These are phyloP conservation scores for Orycteropus afer DNA, from an alignment of 2,113 vertebrate species.

Conservation along the genomic window DNA sequence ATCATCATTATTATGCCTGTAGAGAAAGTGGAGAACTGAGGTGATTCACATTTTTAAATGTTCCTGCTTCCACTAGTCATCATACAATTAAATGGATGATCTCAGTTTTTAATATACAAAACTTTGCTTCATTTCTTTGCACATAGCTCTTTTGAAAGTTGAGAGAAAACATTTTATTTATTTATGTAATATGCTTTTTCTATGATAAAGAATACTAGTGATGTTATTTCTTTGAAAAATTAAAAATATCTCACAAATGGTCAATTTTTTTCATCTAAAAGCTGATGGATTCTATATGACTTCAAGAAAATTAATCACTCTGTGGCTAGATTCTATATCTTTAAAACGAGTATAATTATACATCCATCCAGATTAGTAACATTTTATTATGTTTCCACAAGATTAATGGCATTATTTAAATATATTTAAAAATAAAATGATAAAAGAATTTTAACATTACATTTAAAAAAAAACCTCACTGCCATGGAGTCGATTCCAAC, in stretches of 20 bases:
- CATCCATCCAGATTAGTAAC: background rate
- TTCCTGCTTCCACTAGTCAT: background rate
- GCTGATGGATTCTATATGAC: background rate
- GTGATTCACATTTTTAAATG: conserved; percentile 46
- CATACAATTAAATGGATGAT: background rate
- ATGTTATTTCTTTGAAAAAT: conserved; percentile 27
- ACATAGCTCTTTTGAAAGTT: background rate
- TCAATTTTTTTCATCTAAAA: background rate
- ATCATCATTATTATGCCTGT: background rate
- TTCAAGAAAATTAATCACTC: conserved; percentile 8
- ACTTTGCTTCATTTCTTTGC: background rate
- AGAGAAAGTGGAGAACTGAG: conserved; percentile 38
- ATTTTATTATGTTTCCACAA: background rate
- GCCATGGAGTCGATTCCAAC: too few relatives aligned
- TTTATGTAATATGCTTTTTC: background rate
- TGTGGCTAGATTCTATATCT: background rate
- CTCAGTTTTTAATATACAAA: background rate
- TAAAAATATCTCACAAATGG: background rate
- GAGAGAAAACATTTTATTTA: background rate
- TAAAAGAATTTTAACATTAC: conserved; percentile 13
- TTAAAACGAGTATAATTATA: conserved; percentile 42
- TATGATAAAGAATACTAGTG: background rate
- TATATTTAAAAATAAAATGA: background rate
- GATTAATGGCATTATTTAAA: background rate
- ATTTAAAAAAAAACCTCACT: too few relatives aligned